Percentiles rank a stretch among this genome's conserved stretches.
Conservation (phyloP, 92 coral and sea anemone genomes). For the Palythoa caribaeorum region DNA sequence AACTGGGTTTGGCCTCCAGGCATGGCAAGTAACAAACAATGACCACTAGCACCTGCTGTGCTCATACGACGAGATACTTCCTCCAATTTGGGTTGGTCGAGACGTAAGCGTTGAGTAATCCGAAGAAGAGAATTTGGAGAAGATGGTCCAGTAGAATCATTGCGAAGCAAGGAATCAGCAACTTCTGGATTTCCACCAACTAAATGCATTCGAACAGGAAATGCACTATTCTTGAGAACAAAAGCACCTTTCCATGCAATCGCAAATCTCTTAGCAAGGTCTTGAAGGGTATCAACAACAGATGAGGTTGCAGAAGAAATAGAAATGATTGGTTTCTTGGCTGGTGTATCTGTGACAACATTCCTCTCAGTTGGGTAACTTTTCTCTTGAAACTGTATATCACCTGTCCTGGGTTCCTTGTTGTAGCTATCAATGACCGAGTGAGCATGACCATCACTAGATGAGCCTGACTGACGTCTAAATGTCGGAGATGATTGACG, state of each 20-base stretch:
- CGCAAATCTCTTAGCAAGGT: constrained; percentile 99
- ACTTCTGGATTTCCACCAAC: constrained; percentile 99
- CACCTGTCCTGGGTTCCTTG: constrained; percentile 63
- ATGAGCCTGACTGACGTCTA: constrained; percentile 80
- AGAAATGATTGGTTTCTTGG: constrained; percentile 71
- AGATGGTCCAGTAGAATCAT: constrained; percentile 77
- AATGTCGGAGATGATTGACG: constrained; percentile 81
- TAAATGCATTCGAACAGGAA: constrained; percentile 99
- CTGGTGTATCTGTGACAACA: constrained; percentile 61
- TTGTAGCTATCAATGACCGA: constrained; percentile 72
- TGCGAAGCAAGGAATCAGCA: constrained; percentile 95
- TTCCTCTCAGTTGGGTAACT: constrained; percentile 68
- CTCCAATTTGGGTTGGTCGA: constrained; percentile 99
- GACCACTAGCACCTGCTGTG: constrained; percentile 98
- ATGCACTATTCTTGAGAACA: constrained; percentile 98
- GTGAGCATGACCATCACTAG: constrained; percentile 78
- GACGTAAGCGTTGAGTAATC: constrained; percentile 98
- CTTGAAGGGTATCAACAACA: constrained; percentile 96
- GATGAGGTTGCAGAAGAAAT: constrained; percentile 60
- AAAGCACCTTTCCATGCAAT: constrained; percentile 99
- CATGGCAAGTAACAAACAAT: constrained; percentile 97
- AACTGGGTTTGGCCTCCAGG: constrained; percentile 95
- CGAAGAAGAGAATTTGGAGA: constrained; percentile 87
- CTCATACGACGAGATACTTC: constrained; percentile 99
- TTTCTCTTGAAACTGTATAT: constrained; percentile 70